A percentile compares a stretch with the other conserved stretches of the same genome.
phyloP scores from a whole-genome alignment of 2,113 vertebrate genomes.

The Arothron firmamentum region DNA sequence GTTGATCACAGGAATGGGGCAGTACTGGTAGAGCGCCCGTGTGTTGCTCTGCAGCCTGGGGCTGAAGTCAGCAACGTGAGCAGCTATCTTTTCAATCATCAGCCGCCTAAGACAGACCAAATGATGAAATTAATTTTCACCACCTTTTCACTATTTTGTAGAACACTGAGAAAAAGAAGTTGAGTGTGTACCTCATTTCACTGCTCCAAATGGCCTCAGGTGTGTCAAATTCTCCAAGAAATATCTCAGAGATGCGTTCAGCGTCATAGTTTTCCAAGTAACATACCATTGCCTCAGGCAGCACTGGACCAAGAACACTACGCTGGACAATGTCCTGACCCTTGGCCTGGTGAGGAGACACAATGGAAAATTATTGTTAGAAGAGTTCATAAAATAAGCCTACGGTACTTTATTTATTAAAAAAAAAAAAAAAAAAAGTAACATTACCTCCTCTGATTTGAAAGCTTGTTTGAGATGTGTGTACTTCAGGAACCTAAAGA shows the following conservation, averaged over 20 bases:
- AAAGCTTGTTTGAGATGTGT: slow-evolving; percentile 97
- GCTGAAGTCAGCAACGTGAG: slow-evolving; percentile 95
- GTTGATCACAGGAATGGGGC: slow-evolving; percentile 92
- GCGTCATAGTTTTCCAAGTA: slow-evolving; percentile 98
- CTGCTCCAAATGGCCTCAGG: slow-evolving; percentile 99
- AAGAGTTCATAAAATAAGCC: not conserved
- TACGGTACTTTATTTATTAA: not conserved
- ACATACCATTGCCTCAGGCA: slow-evolving; percentile 99
- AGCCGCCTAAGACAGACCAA: slow-evolving; percentile 77
- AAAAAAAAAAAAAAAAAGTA: not conserved
- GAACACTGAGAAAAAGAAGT: not conserved
- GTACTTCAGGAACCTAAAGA: slow-evolving; percentile 91
- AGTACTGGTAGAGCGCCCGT: slow-evolving; percentile 96
- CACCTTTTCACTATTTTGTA: not conserved
- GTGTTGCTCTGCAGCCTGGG: slow-evolving; percentile 98
- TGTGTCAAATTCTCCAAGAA: slow-evolving; percentile 97
- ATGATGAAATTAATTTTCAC: not conserved
- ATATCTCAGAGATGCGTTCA: slow-evolving; percentile 97
- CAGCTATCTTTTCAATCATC: slow-evolving; percentile 99
- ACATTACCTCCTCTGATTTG: slow-evolving; percentile 91
- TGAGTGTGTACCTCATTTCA: slow-evolving; percentile 87
- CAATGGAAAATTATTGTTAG: not conserved
- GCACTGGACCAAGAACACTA: slow-evolving; percentile 90
- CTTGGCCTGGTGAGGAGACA: slow-evolving; percentile 78
- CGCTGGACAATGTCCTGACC: slow-evolving; percentile 94